Evolutionary conservation across 2,113 vertebrate genomes (phyloP).

Genomic region (Nyctibius bracteatus): DNA sequence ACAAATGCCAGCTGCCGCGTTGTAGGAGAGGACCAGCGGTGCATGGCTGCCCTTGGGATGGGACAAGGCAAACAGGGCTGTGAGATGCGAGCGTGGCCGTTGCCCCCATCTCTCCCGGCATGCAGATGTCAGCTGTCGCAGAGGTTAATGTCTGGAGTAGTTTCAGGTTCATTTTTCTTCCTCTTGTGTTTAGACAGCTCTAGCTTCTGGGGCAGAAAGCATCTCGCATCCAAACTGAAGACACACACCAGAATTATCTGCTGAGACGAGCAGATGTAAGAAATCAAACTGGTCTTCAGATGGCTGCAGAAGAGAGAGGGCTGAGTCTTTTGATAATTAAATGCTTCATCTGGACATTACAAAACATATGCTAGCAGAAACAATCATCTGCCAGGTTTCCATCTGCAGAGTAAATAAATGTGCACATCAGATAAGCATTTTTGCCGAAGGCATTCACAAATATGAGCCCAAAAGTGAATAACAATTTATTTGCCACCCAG

Average conservation of each 20-base stretch:
- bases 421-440: too few species aligned
- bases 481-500: background rate
- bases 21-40: background rate
- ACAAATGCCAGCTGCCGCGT: background rate
- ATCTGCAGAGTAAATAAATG: background rate
- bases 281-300: background rate
- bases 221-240: too few species aligned
- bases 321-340: background rate
- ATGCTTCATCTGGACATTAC: background rate
- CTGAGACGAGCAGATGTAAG: background rate
- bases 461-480: fast-evolving
- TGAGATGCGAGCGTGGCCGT: fast-evolving
- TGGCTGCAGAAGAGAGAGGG: background rate
- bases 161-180: background rate
- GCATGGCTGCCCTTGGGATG: fast-evolving
- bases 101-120: background rate
- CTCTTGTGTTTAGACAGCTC: background rate
- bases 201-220: background rate
- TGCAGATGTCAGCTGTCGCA: fast-evolving
- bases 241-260: background rate
- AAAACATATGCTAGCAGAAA: background rate
- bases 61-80: background rate
- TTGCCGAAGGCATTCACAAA: background rate
- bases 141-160: background rate
- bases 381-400: background rate